phyloP scores from a whole-genome alignment of 2,797 vertebrate genomes.

The Adelosebastes latens region DNA sequence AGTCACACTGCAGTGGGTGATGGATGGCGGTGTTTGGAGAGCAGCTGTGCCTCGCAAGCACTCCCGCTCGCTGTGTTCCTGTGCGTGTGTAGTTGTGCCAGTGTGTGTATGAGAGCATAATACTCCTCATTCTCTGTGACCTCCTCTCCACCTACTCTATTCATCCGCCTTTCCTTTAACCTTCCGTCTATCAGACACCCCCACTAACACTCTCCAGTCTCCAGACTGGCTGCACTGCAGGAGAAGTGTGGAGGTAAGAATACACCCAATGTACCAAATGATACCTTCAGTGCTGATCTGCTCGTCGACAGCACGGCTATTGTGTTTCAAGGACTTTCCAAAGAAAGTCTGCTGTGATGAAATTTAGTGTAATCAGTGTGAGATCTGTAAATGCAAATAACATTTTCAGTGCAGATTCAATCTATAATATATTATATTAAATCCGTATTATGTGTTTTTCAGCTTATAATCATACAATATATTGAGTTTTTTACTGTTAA shows the following conservation, averaged over 20 bases:
- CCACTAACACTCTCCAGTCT: conserved; percentile 5
- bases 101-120: conserved; percentile 2
- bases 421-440: not conserved
- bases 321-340: conserved; percentile 41
- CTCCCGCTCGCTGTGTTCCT: conserved; percentile 14
- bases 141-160: conserved; percentile 43
- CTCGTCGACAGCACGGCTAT: conserved; percentile 8
- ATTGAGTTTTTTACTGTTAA: not conserved
- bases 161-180: conserved; percentile 56
- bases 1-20: conserved; percentile 69
- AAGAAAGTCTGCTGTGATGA: conserved; percentile 1
- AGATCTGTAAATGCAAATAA: conserved; percentile 18
- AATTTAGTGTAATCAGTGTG: not conserved
- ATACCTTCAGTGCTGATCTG: conserved; percentile 11
- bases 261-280: not conserved
- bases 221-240: not conserved
- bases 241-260: conserved; percentile 19
- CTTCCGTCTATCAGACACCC: conserved; percentile 43
- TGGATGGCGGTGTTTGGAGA: conserved; percentile 68
- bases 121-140: conserved; percentile 31
- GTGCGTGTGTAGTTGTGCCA: not conserved
- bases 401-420: not conserved
- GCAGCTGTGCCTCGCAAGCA: conserved; percentile 59
- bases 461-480: not conserved
- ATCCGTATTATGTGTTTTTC: not conserved